Evolutionary conservation across 1,140 invertebrate genomes (phyloP), one percentile per base, ranked within the genome.

Genomic region (Drosophila trapezifrons): DNA sequence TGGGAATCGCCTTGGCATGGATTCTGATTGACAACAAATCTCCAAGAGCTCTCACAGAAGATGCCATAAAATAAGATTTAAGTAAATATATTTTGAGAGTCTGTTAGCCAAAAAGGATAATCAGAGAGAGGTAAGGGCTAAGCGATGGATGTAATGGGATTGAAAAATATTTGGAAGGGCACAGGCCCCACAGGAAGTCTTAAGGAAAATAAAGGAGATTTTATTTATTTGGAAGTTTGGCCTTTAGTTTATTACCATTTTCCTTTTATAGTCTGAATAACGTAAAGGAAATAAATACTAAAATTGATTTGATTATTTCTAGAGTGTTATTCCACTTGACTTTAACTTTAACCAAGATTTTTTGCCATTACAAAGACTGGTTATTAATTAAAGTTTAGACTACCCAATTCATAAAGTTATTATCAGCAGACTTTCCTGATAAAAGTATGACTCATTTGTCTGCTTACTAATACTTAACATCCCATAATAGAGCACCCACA

Each of bases 21-120:
- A 70, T 47, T 38, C 35, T 47, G 67, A 78, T 74, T 81, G 67
- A 82, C 62, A 82, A 71, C 35, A 37, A 58, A 71, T 58, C 51
- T 42, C 4, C 9, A 4, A 46, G n/a, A 22, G 65, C 40, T 37
- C n/a, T 32, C 27, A 17, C 10, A 35, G 6, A 38, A 27, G 20
- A 43, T 20, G 63, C 47, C 29, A 70, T 29, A 70, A 70, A 70
- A 69, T 47, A 22, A 57, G 67, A 71, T 70, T 70, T 46, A 15
- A 46, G 49, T 56, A 56, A 57, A 32, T 57, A 38, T 57, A 32
- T 67, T 47, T 69, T 9, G 2, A 20, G 25, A 71, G 17, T 40
- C 42, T 32, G 22, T 70, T 56, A 20, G n/a, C n/a, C 7, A 18
- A 55, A 51, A 64, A 25, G 45, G 35, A 35, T 49, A 49, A 32